These are phyloP conservation scores for Camponotus floridanus DNA, from an alignment of 1,140 invertebrate genomes.

Conservation along the genomic window DNA sequence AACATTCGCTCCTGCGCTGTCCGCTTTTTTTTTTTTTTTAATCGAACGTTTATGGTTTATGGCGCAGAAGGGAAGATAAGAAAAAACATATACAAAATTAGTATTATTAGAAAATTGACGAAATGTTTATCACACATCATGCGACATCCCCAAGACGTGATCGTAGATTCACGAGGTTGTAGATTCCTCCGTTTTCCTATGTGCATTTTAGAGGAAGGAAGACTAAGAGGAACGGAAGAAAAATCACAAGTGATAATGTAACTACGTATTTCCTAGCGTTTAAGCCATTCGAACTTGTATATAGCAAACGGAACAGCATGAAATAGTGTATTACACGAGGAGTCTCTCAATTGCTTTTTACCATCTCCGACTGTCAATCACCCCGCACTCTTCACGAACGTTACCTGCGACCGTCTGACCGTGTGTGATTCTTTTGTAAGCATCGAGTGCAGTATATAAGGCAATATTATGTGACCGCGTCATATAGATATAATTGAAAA, in stretches of 20 bases:
- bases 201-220: neutral
- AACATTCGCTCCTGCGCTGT: neutral
- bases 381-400: constrained; percentile 41
- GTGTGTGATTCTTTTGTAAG: constrained; percentile 64
- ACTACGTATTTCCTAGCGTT: constrained; percentile 62
- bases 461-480: constrained; percentile 69
- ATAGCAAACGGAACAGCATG: constrained; percentile 46
- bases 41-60: constrained; percentile 56
- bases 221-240: neutral
- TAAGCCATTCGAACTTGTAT: constrained; percentile 57
- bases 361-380: constrained; percentile 47
- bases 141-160: neutral
- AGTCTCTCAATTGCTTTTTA: constrained; percentile 65
- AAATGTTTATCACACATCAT: neutral
- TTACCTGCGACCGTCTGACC: constrained; percentile 57
- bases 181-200: constrained; percentile 40
- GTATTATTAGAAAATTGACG: neutral
- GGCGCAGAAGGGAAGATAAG: neutral
- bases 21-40: constrained; percentile 40
- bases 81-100: constrained; percentile 1
- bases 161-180: constrained; percentile 13
- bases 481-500: constrained; percentile 69
- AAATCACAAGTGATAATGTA: constrained; percentile 55
- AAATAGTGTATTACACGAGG: constrained; percentile 35
- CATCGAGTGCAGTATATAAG: constrained; percentile 60